Conservation (phyloP, 2,113 vertebrate species). For the Melozone crissalis region DNA sequence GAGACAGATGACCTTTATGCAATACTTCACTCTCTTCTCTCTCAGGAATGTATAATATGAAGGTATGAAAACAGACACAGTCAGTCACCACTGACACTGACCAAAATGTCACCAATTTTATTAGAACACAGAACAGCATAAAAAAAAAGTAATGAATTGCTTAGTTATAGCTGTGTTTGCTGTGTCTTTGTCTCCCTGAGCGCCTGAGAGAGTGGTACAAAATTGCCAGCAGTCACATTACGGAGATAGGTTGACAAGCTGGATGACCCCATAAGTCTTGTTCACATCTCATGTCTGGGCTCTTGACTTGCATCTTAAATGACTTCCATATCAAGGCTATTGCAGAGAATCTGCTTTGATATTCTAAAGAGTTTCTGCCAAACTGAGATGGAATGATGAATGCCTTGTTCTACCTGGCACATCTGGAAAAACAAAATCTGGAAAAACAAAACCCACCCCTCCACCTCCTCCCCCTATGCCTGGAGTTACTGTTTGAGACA, state of each 20-base stretch:
- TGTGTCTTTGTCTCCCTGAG: not conserved
- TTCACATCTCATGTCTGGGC: not conserved
- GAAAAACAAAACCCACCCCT: not conserved
- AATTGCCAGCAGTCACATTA: constrained; percentile 4
- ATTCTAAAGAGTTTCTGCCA: not conserved
- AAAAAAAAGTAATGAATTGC: not conserved
- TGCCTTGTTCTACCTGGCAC: not conserved
- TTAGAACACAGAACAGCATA: not conserved
- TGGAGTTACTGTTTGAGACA: not conserved
- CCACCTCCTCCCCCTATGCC: not conserved
- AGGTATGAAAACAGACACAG: not conserved
- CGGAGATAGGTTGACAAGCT: not conserved
- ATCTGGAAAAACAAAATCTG: not conserved
- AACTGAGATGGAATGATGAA: not conserved
- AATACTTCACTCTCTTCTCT: not conserved
- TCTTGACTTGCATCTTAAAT: constrained; percentile 17
- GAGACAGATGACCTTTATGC: not conserved
- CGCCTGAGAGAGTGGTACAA: not conserved
- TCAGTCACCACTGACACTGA: not conserved
- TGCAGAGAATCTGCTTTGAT: not conserved
- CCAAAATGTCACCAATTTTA: constrained; percentile 16
- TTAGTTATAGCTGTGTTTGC: not conserved
- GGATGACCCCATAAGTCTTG: not conserved
- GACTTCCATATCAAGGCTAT: not conserved
- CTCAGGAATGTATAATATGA: not conserved